Conservation (phyloP, 2,888 invertebrate genomes). For the Pasiphila rectangulata region DNA sequence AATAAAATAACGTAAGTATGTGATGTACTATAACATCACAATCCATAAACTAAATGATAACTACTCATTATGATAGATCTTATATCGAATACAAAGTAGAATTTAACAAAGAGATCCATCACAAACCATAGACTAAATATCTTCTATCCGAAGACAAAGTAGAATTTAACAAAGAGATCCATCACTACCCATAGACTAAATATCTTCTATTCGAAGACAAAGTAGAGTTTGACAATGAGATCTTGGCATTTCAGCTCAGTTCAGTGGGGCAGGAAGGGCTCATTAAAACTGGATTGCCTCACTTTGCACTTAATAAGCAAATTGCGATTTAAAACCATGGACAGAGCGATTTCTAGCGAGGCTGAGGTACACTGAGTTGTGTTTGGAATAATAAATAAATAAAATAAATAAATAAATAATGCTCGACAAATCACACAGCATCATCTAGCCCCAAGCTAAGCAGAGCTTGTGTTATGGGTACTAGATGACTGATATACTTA, state of each 20-base stretch:
- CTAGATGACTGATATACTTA: no score
- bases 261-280: constrained; percentile 46
- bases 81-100: no score
- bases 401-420: no score
- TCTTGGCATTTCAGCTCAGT: constrained; percentile 44
- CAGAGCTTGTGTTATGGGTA: no score
- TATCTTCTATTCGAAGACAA: constrained; percentile 12
- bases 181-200: not conserved
- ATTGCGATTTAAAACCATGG: constrained; percentile 51
- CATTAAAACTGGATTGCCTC: constrained; percentile 66
- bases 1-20: no score
- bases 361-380: constrained; percentile 35
- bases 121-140: not conserved
- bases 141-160: constrained; percentile 16
- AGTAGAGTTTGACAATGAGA: constrained; percentile 20
- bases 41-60: no score
- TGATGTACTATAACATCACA: no score
- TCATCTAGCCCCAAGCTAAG: no score
- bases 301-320: constrained; percentile 53
- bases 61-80: no score
- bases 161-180: not conserved
- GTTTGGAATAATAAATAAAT: no score
- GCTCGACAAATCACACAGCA: no score
- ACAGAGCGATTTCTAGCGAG: constrained; percentile 40
- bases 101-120: not conserved